Evolutionary conservation across 2,797 vertebrate genomes (phyloP).

Genomic region (Spinibarbus caldwelli): DNA sequence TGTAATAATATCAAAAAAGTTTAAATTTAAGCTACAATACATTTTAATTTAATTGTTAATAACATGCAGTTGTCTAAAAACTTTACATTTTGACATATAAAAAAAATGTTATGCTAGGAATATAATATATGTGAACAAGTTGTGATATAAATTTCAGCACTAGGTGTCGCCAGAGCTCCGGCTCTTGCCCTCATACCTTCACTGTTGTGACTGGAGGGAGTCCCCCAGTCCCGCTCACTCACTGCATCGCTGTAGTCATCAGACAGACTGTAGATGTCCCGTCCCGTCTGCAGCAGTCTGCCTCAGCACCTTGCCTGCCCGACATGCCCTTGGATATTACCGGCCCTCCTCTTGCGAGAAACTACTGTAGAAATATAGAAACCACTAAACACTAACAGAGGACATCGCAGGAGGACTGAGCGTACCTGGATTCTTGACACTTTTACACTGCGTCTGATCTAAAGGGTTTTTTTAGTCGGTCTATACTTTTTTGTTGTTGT

Average conservation of each 20-base stretch:
- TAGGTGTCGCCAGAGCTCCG: constrained; percentile 16
- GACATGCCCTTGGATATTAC: constrained; percentile 75
- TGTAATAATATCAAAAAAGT: background rate
- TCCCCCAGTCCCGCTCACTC: constrained; percentile 66
- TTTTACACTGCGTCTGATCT: constrained; percentile 61
- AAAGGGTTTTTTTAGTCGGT: constrained; percentile 65
- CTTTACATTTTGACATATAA: background rate
- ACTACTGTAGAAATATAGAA: constrained; percentile 21
- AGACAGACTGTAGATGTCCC: constrained; percentile 66
- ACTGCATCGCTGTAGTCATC: constrained; percentile 56
- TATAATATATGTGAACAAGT: too few relatives aligned
- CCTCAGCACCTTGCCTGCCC: constrained; percentile 75
- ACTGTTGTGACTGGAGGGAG: constrained; percentile 62
- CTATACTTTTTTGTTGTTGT: constrained; percentile 64
- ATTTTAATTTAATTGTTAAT: background rate
- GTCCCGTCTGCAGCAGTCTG: constrained; percentile 73
- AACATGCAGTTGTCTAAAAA: background rate
- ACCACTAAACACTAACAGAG: constrained; percentile 2
- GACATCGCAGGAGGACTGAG: constrained; percentile 32
- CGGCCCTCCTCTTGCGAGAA: constrained; percentile 56
- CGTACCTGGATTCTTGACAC: constrained; percentile 58
- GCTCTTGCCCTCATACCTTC: background rate
- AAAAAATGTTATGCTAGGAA: background rate
- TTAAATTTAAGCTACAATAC: background rate
- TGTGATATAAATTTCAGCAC: background rate